Evolutionary conservation across 2,888 invertebrate species (phyloP), one percentile per base, ranked within the genome.

Genomic region (Drosophila mercatorum): DNA sequence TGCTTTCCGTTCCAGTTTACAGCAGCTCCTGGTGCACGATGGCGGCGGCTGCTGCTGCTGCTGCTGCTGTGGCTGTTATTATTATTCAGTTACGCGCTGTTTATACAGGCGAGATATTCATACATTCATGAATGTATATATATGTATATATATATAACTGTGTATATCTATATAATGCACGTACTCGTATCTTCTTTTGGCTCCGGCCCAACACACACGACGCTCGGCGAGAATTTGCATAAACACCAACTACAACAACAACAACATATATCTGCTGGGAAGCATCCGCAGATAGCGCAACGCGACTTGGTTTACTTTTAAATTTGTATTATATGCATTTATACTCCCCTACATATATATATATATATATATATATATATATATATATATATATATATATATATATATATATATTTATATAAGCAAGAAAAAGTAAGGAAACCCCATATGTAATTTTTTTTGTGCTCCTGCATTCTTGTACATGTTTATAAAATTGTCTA

Each of bases 401-500:
- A 7, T 34, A 7, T 34, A 69, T 22, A 38, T 34, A 52, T 36
- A 22, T 7, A 34, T 6, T 1, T 34, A 7, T 34, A 26, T 26
- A 22, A n/a, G n/a, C 8, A 12, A 38, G 10, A 7, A 11, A 36
- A 14, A 26, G 17, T 22, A 34, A 40, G 14, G 10, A 43, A 41
- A 34, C 47, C 59, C 55, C 68, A 61, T 26, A 65, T 72, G 41
- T 60, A 57, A 44, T 53, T 53, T 67, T 70, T 61, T 66, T 65
- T 61, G 57, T 59, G 62, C 70, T 51, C 31, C 43, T 56, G 36
- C 26, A 58, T 55, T 49, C 52, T 59, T 78, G 59, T 80, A 80
- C 80, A 72, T 90, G 89, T 90, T 86, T 89, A 90, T 90, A 88
- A 88, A 90, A 89, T 90, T 90, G 86, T 86, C 86, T 86, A 90